Evolutionary conservation across 1,140 invertebrate genomes (phyloP), one percentile per base, ranked within the genome.

Genomic region (Bathynomus jamesi): DNA sequence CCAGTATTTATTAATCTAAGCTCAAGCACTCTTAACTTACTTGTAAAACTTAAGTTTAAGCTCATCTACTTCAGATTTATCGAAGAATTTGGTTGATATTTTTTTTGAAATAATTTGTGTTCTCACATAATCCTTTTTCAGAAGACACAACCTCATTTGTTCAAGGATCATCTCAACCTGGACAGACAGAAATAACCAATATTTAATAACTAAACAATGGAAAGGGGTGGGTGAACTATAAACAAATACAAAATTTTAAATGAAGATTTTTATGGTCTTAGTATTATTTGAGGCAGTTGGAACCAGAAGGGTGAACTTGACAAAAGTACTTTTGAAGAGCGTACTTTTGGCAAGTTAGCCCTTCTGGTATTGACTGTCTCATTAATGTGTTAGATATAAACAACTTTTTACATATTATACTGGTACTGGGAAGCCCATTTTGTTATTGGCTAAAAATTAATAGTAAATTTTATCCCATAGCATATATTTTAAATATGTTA

Each of bases 41-140:
- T 88, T 87, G 80, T 96, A 98, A 82, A 91, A 98, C 83, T 96
- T 96, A 31, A 97, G 85, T 85, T 98, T 97, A 27, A 98, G 82
- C 78, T 89, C 86, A 84, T 90, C 89, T 76, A 82, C 86, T 82
- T 86, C 79, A 64, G 81, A 78, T 82, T 95, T 93, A 67, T 95
- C 94, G 84, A 99, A 99, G 81, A 96, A 98, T 81, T 96, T 98
- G 0, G 91, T 91, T 80, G 91, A 98, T 72, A 99, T 98, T 83
- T 99, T 99, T 82, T 99, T 99, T 7, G 95, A 95, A 80, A 99
- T 99, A 75, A 99, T 99, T 83, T 98, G 95, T 5, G 96, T 98
- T 46, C 96, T 88, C 71, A 99, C 91, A 82, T 94, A 99, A 83
- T 99, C 97, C 80, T 97, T 91, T 78, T 96, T 97, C 0, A 93